Percentiles rank a stretch among this genome's conserved stretches.
phyloP scores from a whole-genome alignment of 2,888 invertebrate species.

The Notodonta dromedarius region DNA sequence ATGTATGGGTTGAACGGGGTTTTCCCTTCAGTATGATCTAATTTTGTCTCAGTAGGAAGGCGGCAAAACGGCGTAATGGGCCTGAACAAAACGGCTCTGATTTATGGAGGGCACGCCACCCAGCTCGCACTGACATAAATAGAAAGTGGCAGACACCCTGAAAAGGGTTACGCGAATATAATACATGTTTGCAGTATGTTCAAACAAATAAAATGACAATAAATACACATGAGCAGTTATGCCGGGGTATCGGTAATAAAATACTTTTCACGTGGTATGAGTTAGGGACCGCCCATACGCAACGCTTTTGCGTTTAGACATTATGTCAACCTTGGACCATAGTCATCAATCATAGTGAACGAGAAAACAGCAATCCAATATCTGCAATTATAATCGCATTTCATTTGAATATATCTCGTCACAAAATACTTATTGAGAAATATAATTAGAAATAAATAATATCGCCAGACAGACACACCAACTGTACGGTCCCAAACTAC shows the following conservation, averaged over 20 bases:
- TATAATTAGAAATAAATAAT: no score
- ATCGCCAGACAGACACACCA: no score
- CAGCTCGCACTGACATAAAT: constrained; percentile 70
- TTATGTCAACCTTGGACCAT: no score
- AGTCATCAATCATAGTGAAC: not conserved
- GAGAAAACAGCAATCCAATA: no score
- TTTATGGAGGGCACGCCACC: constrained; percentile 72
- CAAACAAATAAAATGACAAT: constrained; percentile 54
- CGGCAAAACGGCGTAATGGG: constrained; percentile 78
- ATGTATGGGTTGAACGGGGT: constrained; percentile 64
- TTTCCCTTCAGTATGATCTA: constrained; percentile 75
- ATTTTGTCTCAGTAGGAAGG: constrained; percentile 78
- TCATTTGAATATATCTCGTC: no score
- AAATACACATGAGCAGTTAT: constrained; percentile 41
- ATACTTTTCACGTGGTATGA: constrained; percentile 24
- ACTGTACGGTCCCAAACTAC: no score
- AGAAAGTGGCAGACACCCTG: constrained; percentile 73
- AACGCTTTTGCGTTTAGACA: not conserved
- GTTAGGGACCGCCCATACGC: constrained; percentile 29
- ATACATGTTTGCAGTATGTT: constrained; percentile 59
- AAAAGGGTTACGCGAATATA: constrained; percentile 68
- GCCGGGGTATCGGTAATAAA: constrained; percentile 37
- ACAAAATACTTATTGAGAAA: no score
- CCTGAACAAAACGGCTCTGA: constrained; percentile 77
- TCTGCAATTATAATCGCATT: no score